Percentiles rank a stretch among this genome's conserved stretches.
Evolutionary conservation across 1,140 invertebrate genomes (phyloP).

Genomic region (Meloidogyne exigua): DNA sequence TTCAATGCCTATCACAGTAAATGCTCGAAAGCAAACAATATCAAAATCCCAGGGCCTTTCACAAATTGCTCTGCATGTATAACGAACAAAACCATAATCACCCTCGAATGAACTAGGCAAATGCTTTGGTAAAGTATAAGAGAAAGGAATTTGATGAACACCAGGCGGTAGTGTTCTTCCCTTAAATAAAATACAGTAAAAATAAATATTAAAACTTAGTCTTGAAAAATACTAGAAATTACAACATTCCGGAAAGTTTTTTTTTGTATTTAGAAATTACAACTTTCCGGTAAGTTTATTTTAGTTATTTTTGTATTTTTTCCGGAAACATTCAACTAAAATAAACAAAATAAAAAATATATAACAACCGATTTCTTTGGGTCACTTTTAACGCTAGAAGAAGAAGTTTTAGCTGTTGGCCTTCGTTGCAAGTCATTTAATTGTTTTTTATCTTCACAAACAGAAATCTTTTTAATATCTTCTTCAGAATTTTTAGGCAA

Average conservation of each 20-base stretch:
- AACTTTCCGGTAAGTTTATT: not conserved
- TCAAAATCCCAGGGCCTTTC: slow-evolving; percentile 64
- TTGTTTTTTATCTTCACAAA: slow-evolving; percentile 20
- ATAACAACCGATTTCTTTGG: slow-evolving; percentile 28
- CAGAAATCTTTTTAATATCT: slow-evolving; percentile 19
- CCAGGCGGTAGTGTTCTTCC: slow-evolving; percentile 56
- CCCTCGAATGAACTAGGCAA: slow-evolving; percentile 62
- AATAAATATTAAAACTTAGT: no score
- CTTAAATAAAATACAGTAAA: slow-evolving; percentile 45
- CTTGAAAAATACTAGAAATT: no score
- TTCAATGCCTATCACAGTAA: slow-evolving; percentile 62
- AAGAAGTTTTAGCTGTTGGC: slow-evolving; percentile 32
- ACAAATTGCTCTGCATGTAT: slow-evolving; percentile 61
- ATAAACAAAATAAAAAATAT: not conserved
- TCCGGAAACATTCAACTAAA: not conserved
- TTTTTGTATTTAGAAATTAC: not conserved
- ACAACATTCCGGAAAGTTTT: no score
- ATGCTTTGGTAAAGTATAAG: slow-evolving; percentile 62
- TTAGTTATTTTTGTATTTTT: not conserved
- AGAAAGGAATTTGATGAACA: slow-evolving; percentile 61
- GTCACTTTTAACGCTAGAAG: slow-evolving; percentile 7
- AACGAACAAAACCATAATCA: slow-evolving; percentile 60
- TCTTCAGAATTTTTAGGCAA: slow-evolving; percentile 40
- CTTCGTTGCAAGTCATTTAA: slow-evolving; percentile 12
- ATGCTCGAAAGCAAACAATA: slow-evolving; percentile 53